Conservation (phyloP, 2,888 invertebrate genomes). For the Exocentrus adspersus region DNA sequence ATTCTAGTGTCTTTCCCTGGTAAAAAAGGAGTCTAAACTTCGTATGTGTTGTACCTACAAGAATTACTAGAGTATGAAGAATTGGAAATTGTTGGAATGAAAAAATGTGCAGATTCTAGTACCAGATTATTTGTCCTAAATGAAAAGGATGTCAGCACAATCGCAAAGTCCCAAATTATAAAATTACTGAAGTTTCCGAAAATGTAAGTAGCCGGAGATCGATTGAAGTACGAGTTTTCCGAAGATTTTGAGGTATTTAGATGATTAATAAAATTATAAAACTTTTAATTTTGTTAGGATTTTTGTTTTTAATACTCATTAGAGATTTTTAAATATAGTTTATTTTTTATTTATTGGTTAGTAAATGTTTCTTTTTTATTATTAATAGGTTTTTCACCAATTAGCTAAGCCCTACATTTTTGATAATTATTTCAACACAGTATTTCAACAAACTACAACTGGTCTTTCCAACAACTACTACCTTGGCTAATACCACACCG, state of each 20-base stretch:
- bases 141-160: neutral
- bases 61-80: neutral
- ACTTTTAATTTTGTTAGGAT: neutral
- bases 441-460: no score
- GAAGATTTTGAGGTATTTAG: neutral
- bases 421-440: no score
- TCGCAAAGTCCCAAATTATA: neutral
- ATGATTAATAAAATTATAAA: neutral
- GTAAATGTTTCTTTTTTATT: no score
- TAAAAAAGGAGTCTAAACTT: no score
- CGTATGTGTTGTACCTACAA: no score
- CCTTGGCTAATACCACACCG: no score
- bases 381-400: no score
- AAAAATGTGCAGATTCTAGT: neutral
- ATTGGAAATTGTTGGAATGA: neutral
- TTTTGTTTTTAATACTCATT: neutral
- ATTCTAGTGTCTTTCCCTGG: no score
- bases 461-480: no score
- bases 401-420: no score
- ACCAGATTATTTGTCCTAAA: neutral
- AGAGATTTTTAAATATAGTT: no score
- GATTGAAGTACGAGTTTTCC: neutral
- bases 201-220: neutral
- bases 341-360: no score
- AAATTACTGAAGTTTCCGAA: neutral